Conservation (phyloP, 1,140 invertebrate species). For the Cataglyphis hispanica region DNA sequence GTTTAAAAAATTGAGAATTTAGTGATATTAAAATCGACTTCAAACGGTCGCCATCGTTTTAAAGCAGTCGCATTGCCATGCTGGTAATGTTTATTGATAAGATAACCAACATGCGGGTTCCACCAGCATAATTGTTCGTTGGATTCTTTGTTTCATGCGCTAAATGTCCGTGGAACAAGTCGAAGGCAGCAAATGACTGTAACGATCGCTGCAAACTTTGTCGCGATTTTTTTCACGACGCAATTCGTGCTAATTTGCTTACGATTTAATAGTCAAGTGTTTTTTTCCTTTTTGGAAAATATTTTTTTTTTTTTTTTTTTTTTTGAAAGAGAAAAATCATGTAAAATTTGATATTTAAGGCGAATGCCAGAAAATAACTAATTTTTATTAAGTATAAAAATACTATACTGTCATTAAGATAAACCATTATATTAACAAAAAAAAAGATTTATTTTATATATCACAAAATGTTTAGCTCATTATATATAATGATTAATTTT, state of each 20-base stretch:
- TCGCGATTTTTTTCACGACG: conserved; percentile 37
- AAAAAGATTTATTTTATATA: neutral
- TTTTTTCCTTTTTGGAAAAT: neutral
- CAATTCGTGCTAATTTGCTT: conserved; percentile 5
- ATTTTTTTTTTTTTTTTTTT: neutral
- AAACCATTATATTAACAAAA: neutral
- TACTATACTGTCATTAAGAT: neutral
- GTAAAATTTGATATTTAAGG: neutral
- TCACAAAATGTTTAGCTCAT: neutral
- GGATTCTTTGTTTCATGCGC: conserved; percentile 69
- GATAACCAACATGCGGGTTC: conserved; percentile 77
- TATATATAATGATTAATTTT: neutral
- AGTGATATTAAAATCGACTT: conserved; percentile 23
- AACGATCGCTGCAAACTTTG: conserved; percentile 10
- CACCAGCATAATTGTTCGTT: conserved; percentile 74
- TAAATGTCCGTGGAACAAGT: conserved; percentile 44
- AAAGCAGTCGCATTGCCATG: conserved; percentile 68
- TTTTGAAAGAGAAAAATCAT: neutral
- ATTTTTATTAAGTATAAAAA: neutral
- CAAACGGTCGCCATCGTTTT: conserved; percentile 50
- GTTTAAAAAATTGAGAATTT: conserved; percentile 27
- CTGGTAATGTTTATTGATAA: conserved; percentile 83
- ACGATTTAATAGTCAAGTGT: neutral
- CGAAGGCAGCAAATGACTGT: conserved; percentile 49
- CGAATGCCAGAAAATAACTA: neutral